Conservation (phyloP, 1,140 invertebrate genomes). For the Orius insidiosus region DNA sequence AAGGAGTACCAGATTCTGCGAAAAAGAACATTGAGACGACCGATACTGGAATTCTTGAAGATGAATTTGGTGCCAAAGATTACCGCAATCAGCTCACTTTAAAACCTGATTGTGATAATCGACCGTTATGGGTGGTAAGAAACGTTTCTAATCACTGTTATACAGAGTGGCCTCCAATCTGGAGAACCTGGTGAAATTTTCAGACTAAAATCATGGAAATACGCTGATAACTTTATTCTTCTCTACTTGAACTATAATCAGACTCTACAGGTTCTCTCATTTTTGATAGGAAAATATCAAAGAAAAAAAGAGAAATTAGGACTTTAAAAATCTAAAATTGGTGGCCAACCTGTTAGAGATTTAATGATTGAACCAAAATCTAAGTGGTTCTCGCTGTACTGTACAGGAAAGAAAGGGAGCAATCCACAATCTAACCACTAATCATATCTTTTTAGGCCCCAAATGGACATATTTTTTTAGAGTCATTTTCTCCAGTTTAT, state of each 20-base stretch:
- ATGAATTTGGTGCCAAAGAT: conserved; percentile 98
- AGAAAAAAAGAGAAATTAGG: no score
- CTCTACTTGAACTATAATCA: no score
- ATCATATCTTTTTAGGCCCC: conserved; percentile 44
- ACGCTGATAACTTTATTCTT: no score
- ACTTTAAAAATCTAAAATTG: no score
- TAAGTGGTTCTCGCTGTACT: no score
- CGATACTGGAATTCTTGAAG: conserved; percentile 54
- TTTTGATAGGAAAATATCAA: no score
- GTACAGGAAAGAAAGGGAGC: no score
- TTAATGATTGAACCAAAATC: background rate
- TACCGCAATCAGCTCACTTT: conserved; percentile 77
- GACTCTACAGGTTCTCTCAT: no score
- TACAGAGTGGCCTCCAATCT: background rate
- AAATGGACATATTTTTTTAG: conserved; percentile 96
- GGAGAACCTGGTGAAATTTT: no score
- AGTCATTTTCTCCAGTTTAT: conserved; percentile 97
- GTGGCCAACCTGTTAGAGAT: no score
- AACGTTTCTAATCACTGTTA: background rate
- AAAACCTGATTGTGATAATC: conserved; percentile 72
- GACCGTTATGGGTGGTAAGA: conserved; percentile 85
- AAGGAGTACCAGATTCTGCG: conserved; percentile 55
- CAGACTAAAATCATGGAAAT: no score
- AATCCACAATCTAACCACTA: no score
- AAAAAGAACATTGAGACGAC: conserved; percentile 64